Base-by-base conservation (phyloP, 2,888 invertebrate genomes). In the Cepaea hortensis region DNA sequence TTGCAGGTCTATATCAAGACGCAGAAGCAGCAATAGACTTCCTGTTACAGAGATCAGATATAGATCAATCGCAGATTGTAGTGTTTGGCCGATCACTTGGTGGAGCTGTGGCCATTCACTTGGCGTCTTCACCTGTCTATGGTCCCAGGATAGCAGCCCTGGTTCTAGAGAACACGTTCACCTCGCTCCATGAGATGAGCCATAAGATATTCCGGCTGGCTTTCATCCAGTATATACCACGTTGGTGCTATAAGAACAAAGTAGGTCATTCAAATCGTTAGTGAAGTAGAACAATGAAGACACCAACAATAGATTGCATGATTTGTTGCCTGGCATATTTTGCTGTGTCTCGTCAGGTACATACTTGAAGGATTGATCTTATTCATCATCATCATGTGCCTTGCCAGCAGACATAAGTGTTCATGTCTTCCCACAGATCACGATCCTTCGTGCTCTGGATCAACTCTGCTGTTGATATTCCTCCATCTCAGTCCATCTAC, bases 101-200 rank as follows among this genome's bases (percentile, higher is more conserved):
- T 90, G 98, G 98, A 72, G 98, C 98, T 23, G 97, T 99, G 85
- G 98, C 98, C 1, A 97, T 98, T 90, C 97, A 98, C 95, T 95
- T 98, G 88, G 97, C 97, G 3, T 96, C 97, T 46, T 96, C 96
- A 91, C 95, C 96, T 35, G 96, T 97, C 90, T 97, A 97, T 94
- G 95, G 96, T 72, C 96, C 96, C 91, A 96, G 96, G 95, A 96
- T 98, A 88, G 97, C 97, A 96, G 97, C 97, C 90, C 95, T 98
- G 89, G 96, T 99, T 90, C 96, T 98, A 35, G 98, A 99, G 95
- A 99, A 99, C 94, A 98, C 98, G 4, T 99, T 99, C 93, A 98
- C 98, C 6, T 97, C 97, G 94, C 97, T 99, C 94, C 98, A 98
- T 65, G 97, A 97, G 89, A 98, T 98, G 96, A 98, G 98, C 35